Percentiles rank a stretch among this genome's conserved stretches.
phyloP scores from a whole-genome alignment of 2,797 vertebrate genomes.

The Sternarchorhynchus goeldii region DNA sequence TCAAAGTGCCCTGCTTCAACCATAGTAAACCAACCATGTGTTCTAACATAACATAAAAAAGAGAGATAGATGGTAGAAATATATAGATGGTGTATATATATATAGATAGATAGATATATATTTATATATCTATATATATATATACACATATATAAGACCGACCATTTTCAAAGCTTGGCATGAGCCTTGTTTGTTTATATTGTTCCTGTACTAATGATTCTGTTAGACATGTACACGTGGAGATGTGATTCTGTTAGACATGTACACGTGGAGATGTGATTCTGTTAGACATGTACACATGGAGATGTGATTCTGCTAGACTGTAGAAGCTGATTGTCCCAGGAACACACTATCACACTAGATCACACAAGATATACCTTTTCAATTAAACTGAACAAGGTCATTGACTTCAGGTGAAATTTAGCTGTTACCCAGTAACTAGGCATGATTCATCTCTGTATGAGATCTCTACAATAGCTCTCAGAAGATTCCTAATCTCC shows the following conservation, averaged over 20 bases:
- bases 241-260: not conserved
- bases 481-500: constrained; percentile 12
- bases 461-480: not conserved
- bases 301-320: not conserved
- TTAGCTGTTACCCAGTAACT: not conserved
- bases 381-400: not conserved
- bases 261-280: not conserved
- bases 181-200: no score
- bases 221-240: no score
- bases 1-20: no score
- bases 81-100: not conserved
- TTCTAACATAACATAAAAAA: no score
- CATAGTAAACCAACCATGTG: no score
- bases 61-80: not conserved
- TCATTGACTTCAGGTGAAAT: not conserved
- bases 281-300: not conserved
- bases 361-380: not conserved
- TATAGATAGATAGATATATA: no score
- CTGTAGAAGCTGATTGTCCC: not conserved
- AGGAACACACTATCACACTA: not conserved
- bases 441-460: no score
- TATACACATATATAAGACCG: not conserved
- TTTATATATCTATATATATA: no score
- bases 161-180: no score
- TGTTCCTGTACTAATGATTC: not conserved